Evolutionary conservation across 1,140 invertebrate species (phyloP).

Genomic region (Cheumatopsyche charites): DNA sequence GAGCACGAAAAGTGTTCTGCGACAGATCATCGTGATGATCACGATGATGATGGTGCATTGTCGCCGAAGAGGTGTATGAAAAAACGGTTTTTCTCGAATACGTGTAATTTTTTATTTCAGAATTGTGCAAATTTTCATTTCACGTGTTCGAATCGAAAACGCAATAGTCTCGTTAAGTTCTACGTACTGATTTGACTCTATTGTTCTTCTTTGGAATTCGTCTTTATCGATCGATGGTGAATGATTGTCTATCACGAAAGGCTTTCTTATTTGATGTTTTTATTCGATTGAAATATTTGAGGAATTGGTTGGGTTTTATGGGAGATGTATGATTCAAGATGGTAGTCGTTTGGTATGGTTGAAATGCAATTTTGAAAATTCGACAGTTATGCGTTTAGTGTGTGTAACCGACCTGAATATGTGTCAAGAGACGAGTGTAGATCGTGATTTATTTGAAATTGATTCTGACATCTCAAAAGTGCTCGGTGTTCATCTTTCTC

Average conservation of each 20-base stretch:
- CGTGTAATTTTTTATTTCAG: no score
- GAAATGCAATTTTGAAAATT: background rate
- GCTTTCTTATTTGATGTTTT: no score
- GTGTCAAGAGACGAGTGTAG: background rate
- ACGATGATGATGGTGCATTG: constrained; percentile 1
- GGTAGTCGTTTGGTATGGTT: no score
- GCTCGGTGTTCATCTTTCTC: background rate
- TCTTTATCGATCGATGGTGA: no score
- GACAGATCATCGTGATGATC: constrained; percentile 17
- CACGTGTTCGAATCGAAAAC: background rate
- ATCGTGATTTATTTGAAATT: constrained; percentile 16
- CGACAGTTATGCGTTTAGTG: constrained; percentile 6
- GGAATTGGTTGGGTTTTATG: no score
- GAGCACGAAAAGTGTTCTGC: constrained; percentile 26
- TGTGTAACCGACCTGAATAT: background rate
- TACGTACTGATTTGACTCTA: no score
- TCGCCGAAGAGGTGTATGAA: background rate
- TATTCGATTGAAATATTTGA: no score
- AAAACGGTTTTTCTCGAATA: no score
- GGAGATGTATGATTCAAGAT: no score
- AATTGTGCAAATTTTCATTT: constrained; percentile 13
- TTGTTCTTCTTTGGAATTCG: no score
- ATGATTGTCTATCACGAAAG: no score
- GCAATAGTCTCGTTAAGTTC: background rate
- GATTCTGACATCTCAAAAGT: background rate